Evolutionary conservation across 2,797 vertebrate species (phyloP), one percentile per base, ranked within the genome.

Genomic region (Pipistrellus pygmaeus): DNA sequence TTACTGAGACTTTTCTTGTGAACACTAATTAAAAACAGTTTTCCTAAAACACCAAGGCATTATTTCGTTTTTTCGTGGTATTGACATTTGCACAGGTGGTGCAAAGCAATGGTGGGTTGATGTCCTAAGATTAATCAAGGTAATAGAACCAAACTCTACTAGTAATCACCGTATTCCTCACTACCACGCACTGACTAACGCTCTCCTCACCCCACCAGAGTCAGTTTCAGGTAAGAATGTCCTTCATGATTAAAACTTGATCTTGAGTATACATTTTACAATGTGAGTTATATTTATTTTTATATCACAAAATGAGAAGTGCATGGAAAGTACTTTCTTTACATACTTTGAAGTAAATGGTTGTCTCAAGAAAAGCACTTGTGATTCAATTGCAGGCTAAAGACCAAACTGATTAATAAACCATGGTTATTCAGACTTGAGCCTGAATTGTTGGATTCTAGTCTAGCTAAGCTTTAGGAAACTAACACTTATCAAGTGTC

Each of bases 401-500:
- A 27, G 44, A 90, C 18, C 23, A 8, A 10, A 46, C 3, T 44
- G 27, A 77, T 7, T 35, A 46, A 91, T 35, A 93, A 85, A 78
- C 13, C 41, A 53, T 14, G 6, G 32, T 32, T 96, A 72, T 69
- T 87, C 38, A 90, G 60, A 69, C n/a, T 18, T 10, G 18, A 69
- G 14, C 27, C 12, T 77, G 68, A 85, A 85, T 41, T 88, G 69
- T 9, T 46, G 15, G 62, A 68, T 62, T 90, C 15, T 66, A 80
- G 73, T 66, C 23, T 9, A 92, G 51, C 2, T 64, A 66, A 85
- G 10, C 18, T 92, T 80, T 76, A 80, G 66, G 30, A 83, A 89
- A 88, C 30, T n/a, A 85, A 20, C 10, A 60, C 20, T 23, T 90
- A 48, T 77, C 53, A 93, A 48, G 27, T 80, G 90, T 88, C 73